These are phyloP conservation scores for Oxyura jamaicensis DNA, from an alignment of 2,113 vertebrate genomes.

Conservation along the genomic window DNA sequence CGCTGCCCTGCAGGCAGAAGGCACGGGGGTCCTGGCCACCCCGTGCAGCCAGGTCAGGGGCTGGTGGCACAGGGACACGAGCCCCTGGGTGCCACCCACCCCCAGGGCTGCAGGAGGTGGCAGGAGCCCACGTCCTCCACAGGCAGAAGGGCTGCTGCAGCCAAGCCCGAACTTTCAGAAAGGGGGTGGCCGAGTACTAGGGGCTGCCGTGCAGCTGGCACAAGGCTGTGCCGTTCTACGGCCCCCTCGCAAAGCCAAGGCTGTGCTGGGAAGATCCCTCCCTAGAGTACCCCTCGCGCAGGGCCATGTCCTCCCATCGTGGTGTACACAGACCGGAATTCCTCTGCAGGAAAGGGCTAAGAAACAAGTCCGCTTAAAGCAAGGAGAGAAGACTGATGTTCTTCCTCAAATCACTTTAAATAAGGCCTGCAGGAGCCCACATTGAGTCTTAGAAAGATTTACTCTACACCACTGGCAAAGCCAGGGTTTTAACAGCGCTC, in stretches of 20 bases:
- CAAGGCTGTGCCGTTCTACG: not conserved
- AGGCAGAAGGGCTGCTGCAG: not conserved
- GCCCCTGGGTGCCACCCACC: no score
- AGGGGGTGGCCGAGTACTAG: not conserved
- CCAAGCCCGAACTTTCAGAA: not conserved
- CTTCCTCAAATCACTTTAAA: not conserved
- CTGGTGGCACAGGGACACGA: no score
- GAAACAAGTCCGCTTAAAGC: not conserved
- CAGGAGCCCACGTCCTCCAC: not conserved
- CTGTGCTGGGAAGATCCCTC: not conserved
- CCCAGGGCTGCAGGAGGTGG: no score
- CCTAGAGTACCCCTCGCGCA: not conserved
- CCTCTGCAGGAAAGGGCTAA: not conserved
- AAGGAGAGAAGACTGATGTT: not conserved
- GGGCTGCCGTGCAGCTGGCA: not conserved
- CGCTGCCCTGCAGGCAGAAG: not conserved
- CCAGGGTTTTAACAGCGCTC: not conserved
- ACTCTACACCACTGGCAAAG: not conserved
- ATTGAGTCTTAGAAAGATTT: not conserved
- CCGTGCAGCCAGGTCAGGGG: no score
- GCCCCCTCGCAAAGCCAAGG: not conserved
- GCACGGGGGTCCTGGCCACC: no score
- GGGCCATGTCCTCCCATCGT: not conserved
- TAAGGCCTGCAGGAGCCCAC: not conserved
- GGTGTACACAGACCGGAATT: not conserved